Conservation (phyloP, 92 coral and sea anemone genomes). For the Parazoanthus atlanticus region DNA sequence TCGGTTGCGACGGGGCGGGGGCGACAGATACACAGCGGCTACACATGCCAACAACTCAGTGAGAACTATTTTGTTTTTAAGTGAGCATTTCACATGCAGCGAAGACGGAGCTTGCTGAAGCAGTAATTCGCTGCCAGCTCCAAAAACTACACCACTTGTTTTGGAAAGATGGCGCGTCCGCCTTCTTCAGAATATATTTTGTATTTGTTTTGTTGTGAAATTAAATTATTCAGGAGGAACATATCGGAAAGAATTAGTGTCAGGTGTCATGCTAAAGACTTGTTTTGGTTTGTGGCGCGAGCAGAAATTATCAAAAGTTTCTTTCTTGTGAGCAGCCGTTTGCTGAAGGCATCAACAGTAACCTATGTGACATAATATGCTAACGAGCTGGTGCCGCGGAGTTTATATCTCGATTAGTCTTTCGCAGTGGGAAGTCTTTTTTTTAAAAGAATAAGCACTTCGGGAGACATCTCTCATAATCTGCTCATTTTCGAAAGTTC, state of each 20-base stretch:
- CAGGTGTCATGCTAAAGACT: slow-evolving; percentile 10
- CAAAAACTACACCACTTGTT: not conserved
- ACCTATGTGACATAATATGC: not conserved
- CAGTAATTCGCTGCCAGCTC: not conserved
- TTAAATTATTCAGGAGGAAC: slow-evolving; percentile 30
- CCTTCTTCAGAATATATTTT: not conserved
- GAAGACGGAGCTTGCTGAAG: not conserved
- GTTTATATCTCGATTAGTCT: not conserved
- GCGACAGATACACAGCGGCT: not conserved
- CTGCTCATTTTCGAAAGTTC: slow-evolving; percentile 22
- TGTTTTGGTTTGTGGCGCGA: slow-evolving; percentile 28
- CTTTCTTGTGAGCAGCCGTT: not conserved
- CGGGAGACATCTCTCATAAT: slow-evolving; percentile 3
- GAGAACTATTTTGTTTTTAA: not conserved
- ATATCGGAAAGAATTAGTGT: not conserved
- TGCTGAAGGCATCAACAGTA: not conserved
- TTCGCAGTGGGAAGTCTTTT: not conserved
- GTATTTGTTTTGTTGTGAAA: slow-evolving; percentile 34
- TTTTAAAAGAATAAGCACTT: not conserved
- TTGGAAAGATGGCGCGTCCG: not conserved
- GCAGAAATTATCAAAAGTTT: not conserved
- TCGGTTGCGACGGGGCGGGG: not conserved
- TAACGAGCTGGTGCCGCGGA: not conserved
- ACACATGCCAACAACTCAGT: slow-evolving; percentile 5
- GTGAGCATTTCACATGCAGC: not conserved